phyloP scores from a whole-genome alignment of 2,113 vertebrate genomes.

The Engraulis encrasicolus region DNA sequence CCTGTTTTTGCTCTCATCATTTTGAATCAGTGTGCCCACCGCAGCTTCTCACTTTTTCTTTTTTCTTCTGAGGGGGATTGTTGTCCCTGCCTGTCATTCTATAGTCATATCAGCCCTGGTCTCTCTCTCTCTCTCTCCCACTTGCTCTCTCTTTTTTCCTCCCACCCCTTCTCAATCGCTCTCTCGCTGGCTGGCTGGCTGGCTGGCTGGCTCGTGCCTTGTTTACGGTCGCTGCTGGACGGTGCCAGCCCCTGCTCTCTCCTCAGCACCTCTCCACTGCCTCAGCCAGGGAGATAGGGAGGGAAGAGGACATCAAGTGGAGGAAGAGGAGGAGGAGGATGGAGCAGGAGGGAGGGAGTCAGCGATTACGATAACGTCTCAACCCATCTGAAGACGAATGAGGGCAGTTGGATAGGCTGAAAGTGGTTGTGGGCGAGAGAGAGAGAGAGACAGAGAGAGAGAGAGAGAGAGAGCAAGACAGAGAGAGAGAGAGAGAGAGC shows the following conservation, averaged over 20 bases:
- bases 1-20: no score
- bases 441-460: background rate
- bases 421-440: slow-evolving; percentile 63
- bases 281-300: slow-evolving; percentile 48
- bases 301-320: background rate
- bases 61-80: no score
- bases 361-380: slow-evolving; percentile 47
- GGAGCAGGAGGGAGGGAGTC: background rate
- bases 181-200: no score
- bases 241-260: background rate
- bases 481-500: background rate
- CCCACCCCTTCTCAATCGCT: background rate
- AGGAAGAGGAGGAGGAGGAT: slow-evolving; percentile 22
- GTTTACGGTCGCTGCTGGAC: slow-evolving; percentile 10
- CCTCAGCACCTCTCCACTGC: slow-evolving; percentile 44
- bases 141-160: background rate
- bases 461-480: background rate
- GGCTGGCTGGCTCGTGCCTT: background rate
- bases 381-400: slow-evolving; percentile 57
- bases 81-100: slow-evolving; percentile 2
- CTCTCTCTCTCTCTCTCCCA: background rate
- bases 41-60: no score
- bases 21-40: no score
- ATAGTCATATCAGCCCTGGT: no score
- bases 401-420: slow-evolving; percentile 61